Base-by-base conservation (phyloP, 2,113 vertebrate genomes). In the Channa maculata region DNA sequence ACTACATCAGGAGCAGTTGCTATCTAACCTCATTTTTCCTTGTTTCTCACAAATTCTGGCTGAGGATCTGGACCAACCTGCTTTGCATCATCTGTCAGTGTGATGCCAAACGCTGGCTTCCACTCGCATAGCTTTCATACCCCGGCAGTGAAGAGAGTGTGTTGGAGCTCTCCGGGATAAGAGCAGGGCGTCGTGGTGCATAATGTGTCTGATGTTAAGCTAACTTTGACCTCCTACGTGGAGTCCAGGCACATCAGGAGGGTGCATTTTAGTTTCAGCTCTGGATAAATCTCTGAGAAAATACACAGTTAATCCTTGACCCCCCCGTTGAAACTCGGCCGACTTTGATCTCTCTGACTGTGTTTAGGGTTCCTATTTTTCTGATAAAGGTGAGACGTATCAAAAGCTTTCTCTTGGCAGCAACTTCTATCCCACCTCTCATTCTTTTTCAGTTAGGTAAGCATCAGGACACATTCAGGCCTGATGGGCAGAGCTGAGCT, bases 51-150 rank as follows among this genome's bases (percentile, higher is more conserved):
- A 70, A 77, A 24, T 46, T 57, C 37, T 38, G 50, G 33, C 39
- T 69, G 61, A 63, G 67, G 8, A 67, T 80, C 51, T 72, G 66
- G 69, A 70, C 58, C 75, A 81, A 90, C 89, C 87, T 85, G 90
- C 83, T 89, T 59, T 48, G 15, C 83, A 55, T 88, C 82, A 77
- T 74, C 75, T 86, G 86, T 91, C 89, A 88, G 57, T 1, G 54
- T 1, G 6, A 43, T 60, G 65, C 65, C 10, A 53, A 59, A 52
- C 43, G 3, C 49, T 44, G 11, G 12, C 51, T 63, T 45, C 65
- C 67, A 63, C 43, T 7, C n/a, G 24, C 71, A 86, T 88, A 70
- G 65, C 76, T 75, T 9, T 76, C 88, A 86, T 79, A 45, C 74
- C 82, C n/a, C 34, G 34, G 50, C 64, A 24, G 13, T 82, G 69